A percentile compares a stretch with the other conserved stretches of the same genome.
Evolutionary conservation across 2,888 invertebrate species (phyloP).

Genomic region (Meta bourneti): DNA sequence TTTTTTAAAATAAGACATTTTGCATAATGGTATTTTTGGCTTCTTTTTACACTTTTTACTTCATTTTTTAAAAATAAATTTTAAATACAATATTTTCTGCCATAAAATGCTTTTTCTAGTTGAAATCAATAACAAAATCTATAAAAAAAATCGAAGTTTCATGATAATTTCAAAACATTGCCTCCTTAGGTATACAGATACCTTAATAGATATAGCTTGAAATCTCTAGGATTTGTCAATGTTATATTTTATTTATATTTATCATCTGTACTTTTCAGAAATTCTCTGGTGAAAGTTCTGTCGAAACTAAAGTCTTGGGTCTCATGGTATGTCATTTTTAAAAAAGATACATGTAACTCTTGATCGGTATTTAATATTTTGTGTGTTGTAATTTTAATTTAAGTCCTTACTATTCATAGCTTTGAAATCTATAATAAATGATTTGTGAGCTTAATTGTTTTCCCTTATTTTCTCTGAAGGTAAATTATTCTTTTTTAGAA

Average conservation of each 20-base stretch:
- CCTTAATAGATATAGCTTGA: too few species aligned
- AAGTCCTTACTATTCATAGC: background rate
- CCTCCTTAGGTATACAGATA: too few species aligned
- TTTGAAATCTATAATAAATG: background rate
- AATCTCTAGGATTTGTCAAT: background rate
- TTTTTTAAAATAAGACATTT: too few species aligned
- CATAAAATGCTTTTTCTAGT: too few species aligned
- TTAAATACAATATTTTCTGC: too few species aligned
- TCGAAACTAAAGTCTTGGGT: conserved; percentile 89
- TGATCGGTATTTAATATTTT: background rate
- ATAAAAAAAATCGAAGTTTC: too few species aligned
- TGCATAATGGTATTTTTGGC: too few species aligned
- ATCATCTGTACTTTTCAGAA: conserved; percentile 78
- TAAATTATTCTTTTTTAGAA: conserved; percentile 82
- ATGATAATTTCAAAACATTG: too few species aligned
- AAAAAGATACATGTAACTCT: too few species aligned
- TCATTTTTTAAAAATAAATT: too few species aligned
- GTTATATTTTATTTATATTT: background rate
- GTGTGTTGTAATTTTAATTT: background rate
- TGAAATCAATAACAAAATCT: too few species aligned
- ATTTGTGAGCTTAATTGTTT: background rate
- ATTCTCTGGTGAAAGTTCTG: conserved; percentile 85
- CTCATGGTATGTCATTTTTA: conserved; percentile 82
- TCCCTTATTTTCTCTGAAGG: background rate
- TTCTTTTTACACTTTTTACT: too few species aligned